Evolutionary conservation across 2,888 invertebrate species (phyloP), one percentile per base, ranked within the genome.

Genomic region (Acleris laterana): DNA sequence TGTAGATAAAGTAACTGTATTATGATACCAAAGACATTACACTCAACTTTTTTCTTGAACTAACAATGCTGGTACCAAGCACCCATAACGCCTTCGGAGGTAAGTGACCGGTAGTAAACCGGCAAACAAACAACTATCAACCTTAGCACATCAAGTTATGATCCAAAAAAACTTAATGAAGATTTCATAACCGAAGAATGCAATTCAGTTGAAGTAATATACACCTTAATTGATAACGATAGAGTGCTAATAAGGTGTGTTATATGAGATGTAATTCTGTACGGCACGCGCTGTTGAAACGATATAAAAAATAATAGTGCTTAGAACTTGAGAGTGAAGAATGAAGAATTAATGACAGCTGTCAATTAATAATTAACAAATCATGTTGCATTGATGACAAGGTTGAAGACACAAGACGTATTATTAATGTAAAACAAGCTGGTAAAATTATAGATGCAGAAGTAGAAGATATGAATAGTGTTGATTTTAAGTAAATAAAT

Each of bases 21-120:
- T 61, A 25, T 20, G 50, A 60, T 44, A 22, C 70, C 69, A 65
- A 69, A 67, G 73, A 62, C 50, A 51, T 55, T 60, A 65, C 61
- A 61, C 51, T 62, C 70, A 63, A 62, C 72, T 77, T 75, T 79
- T 85, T 83, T 83, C 79, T 76, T 78, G 72, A 69, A 67, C 69
- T 77, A 81, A 79, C 79, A 84, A 82, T 74, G 73, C 82, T 81
- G 81, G 82, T 87, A 88, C 85, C 79, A 84, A 81, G 83, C 82
- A 74, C 75, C 80, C 84, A 85, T 82, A 82, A 82, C 80, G 75
- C 76, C 74, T 76, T 70, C 75, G 77, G 76, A 86, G 85, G 86
- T 86, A 79, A 80, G 74, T 83, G 87, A 89, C 89, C 89, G 89
- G 78, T 77, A 77, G 71, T 32, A 64, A 32, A 69, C 74, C 70